Evolutionary conservation across 2,113 vertebrate species (phyloP).

Genomic region (Zosterops japonicus): DNA sequence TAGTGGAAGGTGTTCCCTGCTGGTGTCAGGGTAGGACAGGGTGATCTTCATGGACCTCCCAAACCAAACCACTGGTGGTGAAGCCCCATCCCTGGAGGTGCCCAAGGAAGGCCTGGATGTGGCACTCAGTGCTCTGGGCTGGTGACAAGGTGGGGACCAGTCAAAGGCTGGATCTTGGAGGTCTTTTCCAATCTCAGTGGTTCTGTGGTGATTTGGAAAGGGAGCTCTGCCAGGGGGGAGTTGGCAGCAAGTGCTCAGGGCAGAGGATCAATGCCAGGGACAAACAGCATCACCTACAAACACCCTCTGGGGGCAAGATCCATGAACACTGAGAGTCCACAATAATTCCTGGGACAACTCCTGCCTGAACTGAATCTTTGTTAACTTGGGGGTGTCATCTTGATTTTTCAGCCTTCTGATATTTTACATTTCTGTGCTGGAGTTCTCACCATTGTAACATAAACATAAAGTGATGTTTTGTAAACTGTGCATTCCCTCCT

Average conservation of each 20-base stretch:
- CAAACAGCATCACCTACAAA: neutral
- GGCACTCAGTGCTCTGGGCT: neutral
- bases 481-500: too few relatives aligned
- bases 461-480: too few relatives aligned
- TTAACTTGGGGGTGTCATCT: accelerated
- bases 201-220: neutral
- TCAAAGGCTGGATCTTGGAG: neutral
- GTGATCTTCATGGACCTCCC: neutral
- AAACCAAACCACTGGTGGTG: neutral
- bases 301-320: neutral
- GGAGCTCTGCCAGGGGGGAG: neutral
- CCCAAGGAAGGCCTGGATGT: neutral
- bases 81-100: neutral
- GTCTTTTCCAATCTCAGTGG: neutral
- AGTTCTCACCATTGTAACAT: too few relatives aligned
- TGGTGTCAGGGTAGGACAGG: accelerated
- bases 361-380: neutral
- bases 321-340: neutral
- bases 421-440: too few relatives aligned
- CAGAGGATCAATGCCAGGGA: neutral
- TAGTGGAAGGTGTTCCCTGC: neutral
- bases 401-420: too few relatives aligned
- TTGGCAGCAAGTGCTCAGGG: neutral
- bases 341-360: neutral
- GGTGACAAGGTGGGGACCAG: too few relatives aligned